Evolutionary conservation across 2,113 vertebrate species (phyloP).

Genomic region (Falcunculus frontatus): DNA sequence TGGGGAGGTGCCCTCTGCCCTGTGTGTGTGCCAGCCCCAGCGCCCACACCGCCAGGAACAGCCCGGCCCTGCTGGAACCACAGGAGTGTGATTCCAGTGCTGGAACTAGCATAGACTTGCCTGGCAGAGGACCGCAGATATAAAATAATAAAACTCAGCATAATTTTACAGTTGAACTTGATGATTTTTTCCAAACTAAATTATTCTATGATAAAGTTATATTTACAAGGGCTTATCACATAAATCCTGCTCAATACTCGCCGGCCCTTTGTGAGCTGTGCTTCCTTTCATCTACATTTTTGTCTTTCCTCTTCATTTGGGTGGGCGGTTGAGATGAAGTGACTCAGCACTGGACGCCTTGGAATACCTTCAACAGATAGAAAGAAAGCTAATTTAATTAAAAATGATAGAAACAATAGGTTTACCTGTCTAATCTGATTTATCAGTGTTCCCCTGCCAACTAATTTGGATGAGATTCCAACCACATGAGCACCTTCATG

Average conservation of each 20-base stretch:
- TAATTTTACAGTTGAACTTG: background rate
- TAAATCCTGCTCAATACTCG: background rate
- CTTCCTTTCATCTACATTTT: background rate
- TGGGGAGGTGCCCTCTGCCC: background rate
- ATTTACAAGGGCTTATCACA: background rate
- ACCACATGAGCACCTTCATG: background rate
- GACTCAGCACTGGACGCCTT: background rate
- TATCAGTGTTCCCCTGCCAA: background rate
- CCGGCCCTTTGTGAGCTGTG: background rate
- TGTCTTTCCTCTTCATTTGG: background rate
- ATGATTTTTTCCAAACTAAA: background rate
- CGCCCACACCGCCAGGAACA: accelerated
- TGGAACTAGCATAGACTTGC: background rate
- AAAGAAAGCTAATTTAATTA: background rate
- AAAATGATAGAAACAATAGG: background rate
- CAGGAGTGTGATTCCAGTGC: background rate
- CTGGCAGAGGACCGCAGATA: background rate
- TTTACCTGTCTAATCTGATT: background rate
- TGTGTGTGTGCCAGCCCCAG: background rate
- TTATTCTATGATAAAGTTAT: background rate
- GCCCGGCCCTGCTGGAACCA: accelerated
- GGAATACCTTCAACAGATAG: background rate
- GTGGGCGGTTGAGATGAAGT: background rate
- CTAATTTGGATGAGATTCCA: background rate
- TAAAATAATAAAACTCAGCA: background rate